phyloP scores from a whole-genome alignment of 2,113 vertebrate species.

The Alethe diademata region DNA sequence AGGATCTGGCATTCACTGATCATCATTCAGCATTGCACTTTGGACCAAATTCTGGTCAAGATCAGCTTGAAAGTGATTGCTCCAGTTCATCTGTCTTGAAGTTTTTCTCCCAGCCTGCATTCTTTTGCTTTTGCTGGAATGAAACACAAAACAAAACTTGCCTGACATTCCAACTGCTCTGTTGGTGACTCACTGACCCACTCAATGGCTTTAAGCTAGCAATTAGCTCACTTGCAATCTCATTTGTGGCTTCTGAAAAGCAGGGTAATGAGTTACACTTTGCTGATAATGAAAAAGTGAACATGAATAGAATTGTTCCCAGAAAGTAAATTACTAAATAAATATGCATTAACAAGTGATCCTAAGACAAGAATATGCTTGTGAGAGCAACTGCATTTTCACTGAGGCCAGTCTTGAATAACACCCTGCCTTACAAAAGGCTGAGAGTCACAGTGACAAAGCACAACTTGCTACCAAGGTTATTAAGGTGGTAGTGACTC shows the following conservation, averaged over 20 bases:
- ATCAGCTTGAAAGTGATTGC: not conserved
- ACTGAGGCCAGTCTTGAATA: not conserved
- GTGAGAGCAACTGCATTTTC: not conserved
- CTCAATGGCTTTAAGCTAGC: not conserved
- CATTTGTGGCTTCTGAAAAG: not conserved
- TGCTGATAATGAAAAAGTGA: not conserved
- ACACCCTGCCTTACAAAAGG: not conserved
- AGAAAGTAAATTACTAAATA: constrained; percentile 15
- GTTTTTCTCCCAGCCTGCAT: not conserved
- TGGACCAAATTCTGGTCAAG: not conserved
- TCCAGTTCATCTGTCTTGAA: not conserved
- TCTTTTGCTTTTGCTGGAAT: not conserved
- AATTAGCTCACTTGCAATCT: not conserved
- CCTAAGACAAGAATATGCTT: not conserved
- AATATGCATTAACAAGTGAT: not conserved
- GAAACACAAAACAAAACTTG: not conserved
- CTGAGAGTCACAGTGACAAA: not conserved
- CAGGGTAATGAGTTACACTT: not conserved
- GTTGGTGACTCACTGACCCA: not conserved
- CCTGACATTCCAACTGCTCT: not conserved
- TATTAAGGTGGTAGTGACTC: not conserved
- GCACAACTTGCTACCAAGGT: not conserved
- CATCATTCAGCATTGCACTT: not conserved
- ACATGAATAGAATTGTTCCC: not conserved
- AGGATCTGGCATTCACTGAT: not conserved